Evolutionary conservation across 2,888 invertebrate species (phyloP), one percentile per base, ranked within the genome.

Genomic region (Coenonympha glycerion): DNA sequence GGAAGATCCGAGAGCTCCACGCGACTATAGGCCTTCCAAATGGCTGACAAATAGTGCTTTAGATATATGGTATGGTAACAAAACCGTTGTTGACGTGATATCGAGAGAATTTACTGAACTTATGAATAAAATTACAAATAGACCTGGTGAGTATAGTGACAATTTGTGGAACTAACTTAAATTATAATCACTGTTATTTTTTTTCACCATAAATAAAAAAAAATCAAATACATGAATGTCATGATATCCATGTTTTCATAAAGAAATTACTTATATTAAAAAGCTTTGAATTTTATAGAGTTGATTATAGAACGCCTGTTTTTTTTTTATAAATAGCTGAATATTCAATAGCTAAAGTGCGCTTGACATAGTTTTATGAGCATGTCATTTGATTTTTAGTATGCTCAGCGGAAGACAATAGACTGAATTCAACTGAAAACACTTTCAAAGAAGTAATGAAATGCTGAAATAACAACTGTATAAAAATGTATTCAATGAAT

Each of bases 51-150:
- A 76, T 15, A 76, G 73, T 49, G 75, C 76, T 1, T 64, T 83
- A 68, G 82, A 83, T 37, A 54, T 82, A 0, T 83, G 79, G 79
- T 76, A 73, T 13, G 82, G 81, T 0, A 82, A 82, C 36, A 76
- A 74, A 52, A 71, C 64, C 39, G 55, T 79, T 54, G 65, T 79
- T 1, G 73, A 81, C 37, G 56, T 81, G 1, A 28, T 82, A n/a
- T 68, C 73, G 0, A 62, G 70, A 22, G 81, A 81, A 52, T 69
- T 82, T 3, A 59, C 57, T 1, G 73, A 74, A 41, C 24, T 79
- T 3, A 61, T 81, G 40, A 63, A 63, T 45, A 73, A 62, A 52
- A 59, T 77, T n/a, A 71, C 73, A 3, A 44, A 61, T 24, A 65
- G 78, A 52, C 61, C 66, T 59, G 65, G 81, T 79, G 65, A 63